Conservation (phyloP, 2,888 invertebrate species). For the Ceramica pisi region DNA sequence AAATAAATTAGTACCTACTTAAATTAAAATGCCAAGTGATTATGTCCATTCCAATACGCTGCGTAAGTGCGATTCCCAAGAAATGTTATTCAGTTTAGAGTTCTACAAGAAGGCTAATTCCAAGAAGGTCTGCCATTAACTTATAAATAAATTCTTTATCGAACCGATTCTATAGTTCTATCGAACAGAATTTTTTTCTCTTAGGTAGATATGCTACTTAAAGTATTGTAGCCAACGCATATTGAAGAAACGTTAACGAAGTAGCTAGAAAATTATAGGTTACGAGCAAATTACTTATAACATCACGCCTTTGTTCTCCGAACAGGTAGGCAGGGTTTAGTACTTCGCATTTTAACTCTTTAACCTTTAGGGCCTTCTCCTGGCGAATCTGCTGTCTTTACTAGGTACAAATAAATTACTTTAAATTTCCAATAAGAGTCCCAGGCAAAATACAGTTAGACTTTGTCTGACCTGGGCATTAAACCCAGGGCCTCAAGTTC, state of each 20-base stretch:
- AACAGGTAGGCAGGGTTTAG: background rate
- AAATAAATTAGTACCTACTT: conserved; percentile 1
- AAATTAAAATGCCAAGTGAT: conserved; percentile 36
- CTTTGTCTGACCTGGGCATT: background rate
- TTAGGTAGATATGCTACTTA: background rate
- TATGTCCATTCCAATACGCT: conserved; percentile 20
- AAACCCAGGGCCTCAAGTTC: background rate
- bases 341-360: background rate
- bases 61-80: conserved; percentile 48
- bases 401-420: background rate
- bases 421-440: background rate
- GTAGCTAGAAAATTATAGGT: conserved; percentile 22
- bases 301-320: background rate
- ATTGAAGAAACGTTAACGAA: conserved; percentile 3
- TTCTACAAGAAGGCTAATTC: conserved; percentile 63
- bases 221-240: conserved; percentile 13
- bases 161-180: conserved; percentile 65
- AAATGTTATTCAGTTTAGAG: conserved; percentile 48
- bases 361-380: no score
- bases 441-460: background rate
- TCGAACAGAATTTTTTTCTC: conserved; percentile 17
- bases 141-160: conserved; percentile 72
- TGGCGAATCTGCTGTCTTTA: background rate
- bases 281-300: background rate
- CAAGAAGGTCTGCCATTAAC: conserved; percentile 72